Base-by-base conservation (phyloP, 2,888 invertebrate genomes). In the Heliothis peltigera region DNA sequence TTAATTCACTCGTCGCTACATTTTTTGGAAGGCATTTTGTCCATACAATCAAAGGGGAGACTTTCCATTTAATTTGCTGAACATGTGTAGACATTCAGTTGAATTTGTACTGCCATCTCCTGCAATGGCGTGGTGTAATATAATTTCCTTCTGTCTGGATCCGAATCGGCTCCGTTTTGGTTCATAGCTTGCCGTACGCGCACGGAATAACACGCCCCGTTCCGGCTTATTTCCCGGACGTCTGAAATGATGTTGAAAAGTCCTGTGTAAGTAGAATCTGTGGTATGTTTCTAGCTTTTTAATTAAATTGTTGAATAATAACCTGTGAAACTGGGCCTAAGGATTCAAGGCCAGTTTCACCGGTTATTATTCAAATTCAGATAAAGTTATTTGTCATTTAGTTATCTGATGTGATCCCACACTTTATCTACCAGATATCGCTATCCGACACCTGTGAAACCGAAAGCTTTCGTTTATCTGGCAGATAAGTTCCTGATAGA, bases 121-220 rank as follows among this genome's bases (percentile, higher is more conserved):
- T 32, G 39, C 22, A 44, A n/a, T 25, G 17, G 8, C 28, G 28
- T 19, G 39, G 19, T n/a, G 18, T 68, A 74, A 68, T 74, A 57
- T 42, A 12, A 74, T 74, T 74, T 74, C 75, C 68, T 67, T 32
- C 48, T 44, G 43, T 67, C 18, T 67, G 54, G 19, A 15, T 44
- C 18, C 21, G 35, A 18, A 43, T 6, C 35, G 1, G 15, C 17
- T 18, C 28, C 65, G 39, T 51, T 35, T 66, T 15, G 43, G 68
- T 74, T 15, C 35, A 55, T 12, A 39, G 74, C 28, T 32, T 8
- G 28, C 25, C 39, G 28, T 74, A 67, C 22, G 57, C 68, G 44
- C 21, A 47, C 44, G 28, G 25, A 39, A 54, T 44, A 49, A 51
- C 53, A 48, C 43, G 1, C 21, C 28, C 19, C 5, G 68, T 68